Evolutionary conservation across 2,113 vertebrate genomes (phyloP).

Genomic region (Hydropotes inermis): DNA sequence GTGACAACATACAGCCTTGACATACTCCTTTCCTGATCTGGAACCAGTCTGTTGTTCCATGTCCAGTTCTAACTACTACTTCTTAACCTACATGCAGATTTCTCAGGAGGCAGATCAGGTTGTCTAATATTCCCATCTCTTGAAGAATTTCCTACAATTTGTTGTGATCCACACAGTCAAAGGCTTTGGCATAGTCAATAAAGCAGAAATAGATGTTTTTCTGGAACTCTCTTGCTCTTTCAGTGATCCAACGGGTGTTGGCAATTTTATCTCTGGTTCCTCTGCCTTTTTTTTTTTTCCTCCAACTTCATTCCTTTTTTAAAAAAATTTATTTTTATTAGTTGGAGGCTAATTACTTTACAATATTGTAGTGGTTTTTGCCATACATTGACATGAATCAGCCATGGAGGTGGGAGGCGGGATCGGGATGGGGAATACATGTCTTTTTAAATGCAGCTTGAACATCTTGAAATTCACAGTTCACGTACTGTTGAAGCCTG

Average conservation of each 20-base stretch:
- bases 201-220: background rate
- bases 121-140: background rate
- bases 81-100: background rate
- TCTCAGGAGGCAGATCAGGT: background rate
- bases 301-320: too few relatives aligned
- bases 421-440: too few relatives aligned
- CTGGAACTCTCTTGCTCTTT: background rate
- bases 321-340: too few relatives aligned
- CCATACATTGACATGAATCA: too few relatives aligned
- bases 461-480: background rate
- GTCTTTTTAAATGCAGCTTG: background rate
- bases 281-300: background rate
- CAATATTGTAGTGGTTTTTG: too few relatives aligned
- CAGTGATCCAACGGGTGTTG: background rate
- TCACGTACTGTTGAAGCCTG: background rate
- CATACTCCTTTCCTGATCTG: background rate
- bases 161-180: background rate
- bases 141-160: background rate
- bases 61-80: background rate
- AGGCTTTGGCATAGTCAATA: background rate
- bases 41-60: background rate
- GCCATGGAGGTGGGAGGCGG: too few relatives aligned
- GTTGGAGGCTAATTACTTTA: too few relatives aligned
- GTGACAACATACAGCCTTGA: background rate
- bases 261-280: background rate